Evolutionary conservation across 2,888 invertebrate species (phyloP).

Genomic region (Catocala sponsa): DNA sequence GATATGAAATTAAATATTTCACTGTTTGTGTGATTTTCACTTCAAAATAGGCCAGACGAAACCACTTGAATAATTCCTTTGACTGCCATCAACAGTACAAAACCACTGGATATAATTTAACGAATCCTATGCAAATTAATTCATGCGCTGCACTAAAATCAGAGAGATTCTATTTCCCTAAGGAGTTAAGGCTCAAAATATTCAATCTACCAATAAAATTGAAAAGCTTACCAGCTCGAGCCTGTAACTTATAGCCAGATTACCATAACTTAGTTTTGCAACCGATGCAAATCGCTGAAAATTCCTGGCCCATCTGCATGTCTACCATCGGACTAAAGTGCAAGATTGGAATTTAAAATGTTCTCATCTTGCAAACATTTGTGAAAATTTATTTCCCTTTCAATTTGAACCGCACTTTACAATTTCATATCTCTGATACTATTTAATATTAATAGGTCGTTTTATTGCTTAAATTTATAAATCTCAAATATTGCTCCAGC

Average conservation of each 20-base stretch:
- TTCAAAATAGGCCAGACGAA: conserved; percentile 13
- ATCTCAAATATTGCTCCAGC: no score
- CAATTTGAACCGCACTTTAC: conserved; percentile 39
- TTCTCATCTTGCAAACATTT: conserved; percentile 66
- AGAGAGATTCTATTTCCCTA: conserved; percentile 56
- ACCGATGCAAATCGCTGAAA: conserved; percentile 78
- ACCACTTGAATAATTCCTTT: conserved; percentile 36
- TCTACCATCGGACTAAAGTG: conserved; percentile 70
- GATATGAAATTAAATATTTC: background rate
- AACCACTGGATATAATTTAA: conserved; percentile 53
- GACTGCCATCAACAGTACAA: conserved; percentile 32
- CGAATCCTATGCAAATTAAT: conserved; percentile 47
- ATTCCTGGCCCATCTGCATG: conserved; percentile 76
- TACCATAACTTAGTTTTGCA: conserved; percentile 80
- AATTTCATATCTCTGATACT: conserved; percentile 38
- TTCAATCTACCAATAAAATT: conserved; percentile 71
- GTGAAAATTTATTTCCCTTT: conserved; percentile 60
- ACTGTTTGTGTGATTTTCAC: background rate
- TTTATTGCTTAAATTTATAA: conserved; percentile 6
- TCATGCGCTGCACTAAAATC: conserved; percentile 53
- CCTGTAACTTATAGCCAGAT: conserved; percentile 79
- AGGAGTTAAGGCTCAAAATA: conserved; percentile 55
- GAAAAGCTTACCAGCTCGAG: conserved; percentile 68
- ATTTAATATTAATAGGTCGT: conserved; percentile 15
- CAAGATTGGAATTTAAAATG: conserved; percentile 80